These are phyloP conservation scores for Pseudomyrmex cubaensis DNA, from an alignment of 1,140 invertebrate genomes.

Conservation along the genomic window DNA sequence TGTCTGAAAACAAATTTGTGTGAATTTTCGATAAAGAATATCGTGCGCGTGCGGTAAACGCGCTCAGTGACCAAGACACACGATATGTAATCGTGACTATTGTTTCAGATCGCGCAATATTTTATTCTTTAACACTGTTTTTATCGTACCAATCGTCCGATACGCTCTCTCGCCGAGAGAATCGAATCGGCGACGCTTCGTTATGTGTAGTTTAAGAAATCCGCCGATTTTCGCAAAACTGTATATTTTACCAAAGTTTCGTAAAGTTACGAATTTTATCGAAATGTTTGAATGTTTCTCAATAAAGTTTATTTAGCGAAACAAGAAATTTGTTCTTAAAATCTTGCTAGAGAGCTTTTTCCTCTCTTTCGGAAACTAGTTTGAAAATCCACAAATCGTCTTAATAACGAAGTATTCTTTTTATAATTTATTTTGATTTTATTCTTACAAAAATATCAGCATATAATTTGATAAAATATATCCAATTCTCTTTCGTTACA, in stretches of 20 bases:
- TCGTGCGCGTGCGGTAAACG: neutral
- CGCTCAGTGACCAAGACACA: conserved; percentile 1
- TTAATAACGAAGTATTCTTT: neutral
- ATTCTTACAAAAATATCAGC: too few relatives aligned
- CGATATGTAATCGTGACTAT: conserved; percentile 2
- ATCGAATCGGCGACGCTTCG: conserved; percentile 56
- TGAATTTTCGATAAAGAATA: conserved; percentile 2
- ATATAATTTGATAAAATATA: too few relatives aligned
- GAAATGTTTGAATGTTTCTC: conserved; percentile 68
- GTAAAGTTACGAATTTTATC: conserved; percentile 73
- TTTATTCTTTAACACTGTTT: conserved; percentile 71
- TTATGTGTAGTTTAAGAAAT: conserved; percentile 59
- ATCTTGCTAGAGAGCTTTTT: neutral
- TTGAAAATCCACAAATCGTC: too few relatives aligned
- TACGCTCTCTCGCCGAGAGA: neutral
- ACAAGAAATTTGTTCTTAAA: neutral
- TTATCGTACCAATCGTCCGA: conserved; percentile 49
- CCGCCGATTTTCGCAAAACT: conserved; percentile 61
- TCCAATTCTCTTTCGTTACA: too few relatives aligned
- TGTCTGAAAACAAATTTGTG: neutral
- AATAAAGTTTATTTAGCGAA: conserved; percentile 72
- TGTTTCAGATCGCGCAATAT: conserved; percentile 47
- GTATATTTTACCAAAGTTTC: conserved; percentile 79
- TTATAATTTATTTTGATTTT: conserved; percentile 4
- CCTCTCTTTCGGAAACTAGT: too few relatives aligned